phyloP scores from a whole-genome alignment of 2,113 vertebrate genomes.

The Astatotilapia flaviijosephi region DNA sequence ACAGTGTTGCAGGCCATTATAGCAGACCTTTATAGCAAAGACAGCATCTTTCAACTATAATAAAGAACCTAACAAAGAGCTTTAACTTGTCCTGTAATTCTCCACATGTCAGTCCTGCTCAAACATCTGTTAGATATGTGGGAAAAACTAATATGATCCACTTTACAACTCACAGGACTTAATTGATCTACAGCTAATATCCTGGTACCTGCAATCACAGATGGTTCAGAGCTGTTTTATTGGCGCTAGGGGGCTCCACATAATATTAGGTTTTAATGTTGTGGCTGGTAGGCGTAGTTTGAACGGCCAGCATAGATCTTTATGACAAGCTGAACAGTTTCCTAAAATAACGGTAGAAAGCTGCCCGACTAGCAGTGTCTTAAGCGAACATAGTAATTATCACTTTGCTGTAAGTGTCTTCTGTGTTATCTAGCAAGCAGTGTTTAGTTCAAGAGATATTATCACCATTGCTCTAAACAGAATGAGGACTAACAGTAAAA shows the following conservation, averaged over 20 bases:
- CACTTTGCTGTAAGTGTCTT: conserved; percentile 1
- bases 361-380: not conserved
- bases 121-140: not conserved
- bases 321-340: not conserved
- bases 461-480: not conserved
- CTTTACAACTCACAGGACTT: not conserved
- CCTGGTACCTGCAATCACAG: not conserved
- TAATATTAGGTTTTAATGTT: not conserved
- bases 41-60: not conserved
- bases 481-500: not conserved
- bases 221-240: not conserved
- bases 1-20: not conserved
- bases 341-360: not conserved
- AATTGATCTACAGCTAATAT: not conserved
- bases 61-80: not conserved
- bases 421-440: not conserved
- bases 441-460: not conserved
- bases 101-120: not conserved
- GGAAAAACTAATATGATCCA: not conserved
- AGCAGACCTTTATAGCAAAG: not conserved
- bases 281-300: not conserved
- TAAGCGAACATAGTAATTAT: not conserved
- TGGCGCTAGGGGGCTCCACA: not conserved
- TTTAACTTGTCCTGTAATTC: not conserved
- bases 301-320: not conserved